These are phyloP conservation scores for Cabera pusaria DNA, from an alignment of 2,888 invertebrate genomes.

Conservation along the genomic window DNA sequence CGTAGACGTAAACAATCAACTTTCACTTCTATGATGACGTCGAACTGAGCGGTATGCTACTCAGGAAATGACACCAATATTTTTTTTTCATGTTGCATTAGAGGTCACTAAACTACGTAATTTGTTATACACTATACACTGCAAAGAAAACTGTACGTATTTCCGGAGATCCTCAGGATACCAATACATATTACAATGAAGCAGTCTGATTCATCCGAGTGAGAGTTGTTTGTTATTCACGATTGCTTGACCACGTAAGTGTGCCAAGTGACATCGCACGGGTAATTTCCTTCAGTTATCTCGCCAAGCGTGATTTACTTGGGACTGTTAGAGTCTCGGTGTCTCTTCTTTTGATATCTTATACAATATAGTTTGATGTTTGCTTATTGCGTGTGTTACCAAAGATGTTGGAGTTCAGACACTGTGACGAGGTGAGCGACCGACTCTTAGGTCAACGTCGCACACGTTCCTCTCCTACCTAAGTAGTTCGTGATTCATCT, in stretches of 20 bases:
- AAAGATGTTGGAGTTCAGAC: constrained; percentile 11
- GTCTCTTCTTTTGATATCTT: too few species aligned
- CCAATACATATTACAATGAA: constrained; percentile 17
- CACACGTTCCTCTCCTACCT: constrained; percentile 35
- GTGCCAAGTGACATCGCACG: constrained; percentile 25
- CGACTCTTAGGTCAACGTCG: constrained; percentile 66
- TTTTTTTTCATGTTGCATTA: too few species aligned
- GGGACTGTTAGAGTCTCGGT: constrained; percentile 2
- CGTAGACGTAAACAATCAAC: too few species aligned
- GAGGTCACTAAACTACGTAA: too few species aligned
- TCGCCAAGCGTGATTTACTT: constrained; percentile 13
- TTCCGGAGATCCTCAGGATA: constrained; percentile 4
- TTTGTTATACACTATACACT: too few species aligned
- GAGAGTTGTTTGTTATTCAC: constrained; percentile 31
- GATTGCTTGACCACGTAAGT: constrained; percentile 26
- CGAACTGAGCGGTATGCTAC: too few species aligned
- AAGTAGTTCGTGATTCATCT: constrained; percentile 47
- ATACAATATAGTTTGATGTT: too few species aligned
- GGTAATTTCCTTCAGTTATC: constrained; percentile 24
- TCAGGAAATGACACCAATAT: too few species aligned
- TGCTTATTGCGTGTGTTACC: too few species aligned
- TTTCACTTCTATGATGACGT: too few species aligned
- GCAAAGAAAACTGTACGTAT: too few species aligned
- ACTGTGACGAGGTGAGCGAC: constrained; percentile 64
- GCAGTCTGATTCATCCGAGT: constrained; percentile 27